Evolutionary conservation across 2,113 vertebrate species (phyloP).

Genomic region (mouse (Mus musculus)): DNA sequence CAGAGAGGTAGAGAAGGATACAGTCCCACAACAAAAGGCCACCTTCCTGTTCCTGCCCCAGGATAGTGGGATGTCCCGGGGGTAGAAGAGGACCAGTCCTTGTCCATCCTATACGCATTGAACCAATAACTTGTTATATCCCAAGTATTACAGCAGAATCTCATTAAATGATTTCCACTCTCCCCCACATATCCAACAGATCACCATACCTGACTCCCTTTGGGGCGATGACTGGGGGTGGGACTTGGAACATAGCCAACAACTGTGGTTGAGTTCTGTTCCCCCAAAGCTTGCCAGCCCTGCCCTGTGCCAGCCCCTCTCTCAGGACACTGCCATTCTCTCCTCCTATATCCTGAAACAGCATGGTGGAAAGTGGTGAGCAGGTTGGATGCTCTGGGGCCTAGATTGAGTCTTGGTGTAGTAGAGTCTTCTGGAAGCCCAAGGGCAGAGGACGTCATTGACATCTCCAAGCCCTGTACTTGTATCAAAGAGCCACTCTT

Average conservation of each 20-base stretch:
- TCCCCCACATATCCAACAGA: not conserved
- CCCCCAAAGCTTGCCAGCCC: not conserved
- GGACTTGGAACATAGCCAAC: not conserved
- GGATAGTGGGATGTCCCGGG: not conserved
- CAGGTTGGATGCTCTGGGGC: not conserved
- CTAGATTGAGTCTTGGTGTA: not conserved
- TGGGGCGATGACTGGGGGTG: not conserved
- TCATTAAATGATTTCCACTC: not conserved
- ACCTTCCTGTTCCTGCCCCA: not conserved
- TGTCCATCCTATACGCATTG: not conserved
- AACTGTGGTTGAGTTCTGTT: not conserved
- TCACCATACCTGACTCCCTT: not conserved
- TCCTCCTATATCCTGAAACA: not conserved
- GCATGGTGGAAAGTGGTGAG: not conserved
- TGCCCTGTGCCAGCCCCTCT: not conserved
- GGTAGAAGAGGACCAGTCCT: not conserved
- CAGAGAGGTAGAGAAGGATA: not conserved
- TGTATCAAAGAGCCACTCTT: not conserved
- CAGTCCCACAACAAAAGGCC: not conserved
- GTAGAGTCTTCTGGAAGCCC: not conserved
- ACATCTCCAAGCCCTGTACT: not conserved
- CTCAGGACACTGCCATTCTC: not conserved
- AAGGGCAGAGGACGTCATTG: not conserved
- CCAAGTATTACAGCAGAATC: not conserved
- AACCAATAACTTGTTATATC: not conserved